phyloP scores from a whole-genome alignment of 1,140 invertebrate species.

The Hestina assimilis region DNA sequence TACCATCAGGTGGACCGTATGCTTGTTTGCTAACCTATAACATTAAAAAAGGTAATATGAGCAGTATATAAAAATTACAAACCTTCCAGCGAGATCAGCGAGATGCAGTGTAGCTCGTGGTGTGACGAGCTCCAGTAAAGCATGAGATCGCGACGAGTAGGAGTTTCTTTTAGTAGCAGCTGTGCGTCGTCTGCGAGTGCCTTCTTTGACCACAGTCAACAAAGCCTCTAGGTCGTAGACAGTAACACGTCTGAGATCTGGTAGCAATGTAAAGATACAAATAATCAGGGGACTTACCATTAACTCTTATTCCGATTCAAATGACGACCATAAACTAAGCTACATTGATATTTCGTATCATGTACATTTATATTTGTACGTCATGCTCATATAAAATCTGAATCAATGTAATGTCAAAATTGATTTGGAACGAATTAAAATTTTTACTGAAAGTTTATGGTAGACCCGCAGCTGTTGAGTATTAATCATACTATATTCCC shows the following conservation, averaged over 20 bases:
- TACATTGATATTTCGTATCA: no score
- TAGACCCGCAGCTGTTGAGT: no score
- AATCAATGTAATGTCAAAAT: no score
- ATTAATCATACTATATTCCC: no score
- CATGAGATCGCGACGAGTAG: constrained; percentile 82
- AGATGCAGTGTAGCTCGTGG: constrained; percentile 81
- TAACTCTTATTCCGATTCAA: no score
- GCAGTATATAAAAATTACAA: background rate
- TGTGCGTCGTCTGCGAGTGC: constrained; percentile 71
- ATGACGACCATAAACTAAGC: no score
- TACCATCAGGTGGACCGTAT: background rate
- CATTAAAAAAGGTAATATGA: background rate
- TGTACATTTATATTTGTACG: no score
- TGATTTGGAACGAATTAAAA: no score
- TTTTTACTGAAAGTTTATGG: no score
- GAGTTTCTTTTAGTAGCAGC: constrained; percentile 78
- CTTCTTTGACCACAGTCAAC: constrained; percentile 71
- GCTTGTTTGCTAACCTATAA: background rate
- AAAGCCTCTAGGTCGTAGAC: constrained; percentile 72
- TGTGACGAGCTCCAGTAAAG: constrained; percentile 79
- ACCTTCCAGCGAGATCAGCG: constrained; percentile 83
- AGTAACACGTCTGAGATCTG: constrained; percentile 79
- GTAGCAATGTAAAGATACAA: background rate
- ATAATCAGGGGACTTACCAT: no score
- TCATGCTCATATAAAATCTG: no score